Evolutionary conservation across 2,888 invertebrate genomes (phyloP), one percentile per base, ranked within the genome.

Genomic region (Agrochola litura): DNA sequence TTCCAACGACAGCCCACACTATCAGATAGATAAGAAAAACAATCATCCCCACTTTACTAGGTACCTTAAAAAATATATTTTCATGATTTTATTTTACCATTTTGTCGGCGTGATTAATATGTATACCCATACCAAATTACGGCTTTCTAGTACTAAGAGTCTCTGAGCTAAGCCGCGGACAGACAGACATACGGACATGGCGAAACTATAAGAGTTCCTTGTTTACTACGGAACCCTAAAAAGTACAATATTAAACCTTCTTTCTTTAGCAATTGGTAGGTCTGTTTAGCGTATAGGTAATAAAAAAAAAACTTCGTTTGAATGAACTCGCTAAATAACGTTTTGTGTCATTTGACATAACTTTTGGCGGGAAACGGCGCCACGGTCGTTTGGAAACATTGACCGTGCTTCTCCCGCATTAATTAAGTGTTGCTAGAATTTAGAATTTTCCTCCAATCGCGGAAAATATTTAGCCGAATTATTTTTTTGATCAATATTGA

Each of bases 361-460:
- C 64, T 88, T 85, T 81, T 81, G 84, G 88, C 89, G 89, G 88
- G 84, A 86, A 89, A 77, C 16, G 64, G 77, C 64, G 84, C 67
- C 60, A 65, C 61, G 49, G 71, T 83, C 70, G 76, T n/a, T 46
- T 49, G 70, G 58, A 82, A 81, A 82, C 87, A 87, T 89, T 84
- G 86, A 84, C 82, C 77, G 83, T 70, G 70, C 54, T 82, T 71
- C 58, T 73, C 76, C 67, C 64, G 81, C 78, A 70, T 73, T 71
- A 22, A 25, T 22, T 30, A 2, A 60, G 81, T 80, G 84, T 82
- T 87, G 84, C 76, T 56, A 81, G 74, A 3, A 63, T 54, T 4
- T 60, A 41, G 4, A 12, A 41, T 37, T 52, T 61, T 43, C 41
- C 81, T 43, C 4, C 22, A 1, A 37, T 12, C 19, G 16, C 6